Percentiles rank a stretch among this genome's conserved stretches.
phyloP scores from a whole-genome alignment of 1,140 invertebrate genomes.

The Solenopsis invicta region DNA sequence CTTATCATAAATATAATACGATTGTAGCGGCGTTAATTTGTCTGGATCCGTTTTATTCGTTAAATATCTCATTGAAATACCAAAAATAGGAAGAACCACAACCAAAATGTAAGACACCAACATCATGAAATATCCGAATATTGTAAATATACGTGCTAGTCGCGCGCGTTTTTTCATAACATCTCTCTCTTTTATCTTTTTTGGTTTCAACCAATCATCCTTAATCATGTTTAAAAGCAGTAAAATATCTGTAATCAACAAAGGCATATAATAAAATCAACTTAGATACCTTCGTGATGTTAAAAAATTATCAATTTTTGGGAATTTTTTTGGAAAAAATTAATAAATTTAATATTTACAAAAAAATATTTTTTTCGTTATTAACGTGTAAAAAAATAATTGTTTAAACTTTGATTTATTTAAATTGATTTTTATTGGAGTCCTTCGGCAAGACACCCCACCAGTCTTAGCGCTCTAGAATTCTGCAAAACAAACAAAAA shows the following conservation, averaged over 20 bases:
- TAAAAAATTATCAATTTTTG: not conserved
- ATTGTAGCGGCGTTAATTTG: constrained; percentile 20
- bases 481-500: no score
- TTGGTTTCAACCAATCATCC: constrained; percentile 45
- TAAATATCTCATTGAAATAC: not conserved
- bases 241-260: not conserved
- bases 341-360: no score
- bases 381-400: no score
- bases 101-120: not conserved
- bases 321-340: no score
- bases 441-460: no score
- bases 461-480: no score
- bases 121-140: not conserved
- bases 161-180: constrained; percentile 28
- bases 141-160: not conserved
- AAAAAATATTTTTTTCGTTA: no score
- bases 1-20: constrained; percentile 27
- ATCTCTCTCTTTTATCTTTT: not conserved
- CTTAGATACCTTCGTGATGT: no score
- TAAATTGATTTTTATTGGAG: no score
- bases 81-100: constrained; percentile 30
- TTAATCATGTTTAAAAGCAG: constrained; percentile 40
- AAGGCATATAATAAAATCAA: not conserved
- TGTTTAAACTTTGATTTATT: no score
- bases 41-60: constrained; percentile 1